phyloP scores from a whole-genome alignment of 2,888 invertebrate species.

The Epistrophella euchroma region DNA sequence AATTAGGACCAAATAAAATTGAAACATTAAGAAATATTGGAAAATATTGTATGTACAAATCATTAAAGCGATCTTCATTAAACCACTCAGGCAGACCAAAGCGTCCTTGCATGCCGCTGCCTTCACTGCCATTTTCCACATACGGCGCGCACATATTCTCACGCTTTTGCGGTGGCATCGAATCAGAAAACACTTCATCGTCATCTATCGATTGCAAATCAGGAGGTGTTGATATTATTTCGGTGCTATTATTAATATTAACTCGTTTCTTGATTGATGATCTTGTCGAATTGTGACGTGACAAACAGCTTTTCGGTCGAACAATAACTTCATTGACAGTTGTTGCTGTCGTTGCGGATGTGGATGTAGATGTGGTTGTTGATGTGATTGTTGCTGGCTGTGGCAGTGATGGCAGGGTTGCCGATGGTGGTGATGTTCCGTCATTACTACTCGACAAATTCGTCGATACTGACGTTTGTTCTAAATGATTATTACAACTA shows the following conservation, averaged over 20 bases:
- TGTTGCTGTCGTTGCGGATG: slow-evolving; percentile 76
- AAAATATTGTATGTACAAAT: slow-evolving; percentile 78
- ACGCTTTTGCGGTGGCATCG: slow-evolving; percentile 84
- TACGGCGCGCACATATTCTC: slow-evolving; percentile 85
- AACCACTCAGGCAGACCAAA: slow-evolving; percentile 84
- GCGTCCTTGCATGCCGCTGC: slow-evolving; percentile 77
- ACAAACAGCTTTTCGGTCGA: slow-evolving; percentile 82
- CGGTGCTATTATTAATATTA: slow-evolving; percentile 82
- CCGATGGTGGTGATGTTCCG: slow-evolving; percentile 53
- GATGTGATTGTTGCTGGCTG: slow-evolving; percentile 54
- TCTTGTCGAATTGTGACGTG: slow-evolving; percentile 82
- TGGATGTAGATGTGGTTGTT: slow-evolving; percentile 47
- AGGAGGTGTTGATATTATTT: slow-evolving; percentile 82
- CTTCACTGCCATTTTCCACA: slow-evolving; percentile 80
- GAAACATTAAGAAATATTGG: neutral
- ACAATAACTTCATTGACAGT: slow-evolving; percentile 77
- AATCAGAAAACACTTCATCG: slow-evolving; percentile 87
- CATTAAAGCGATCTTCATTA: slow-evolving; percentile 83
- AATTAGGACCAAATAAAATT: slow-evolving; percentile 9
- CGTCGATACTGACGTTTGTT: slow-evolving; percentile 32
- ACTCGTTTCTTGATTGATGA: slow-evolving; percentile 83
- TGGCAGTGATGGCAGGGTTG: slow-evolving; percentile 31
- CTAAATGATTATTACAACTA: slow-evolving; percentile 46
- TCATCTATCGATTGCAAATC: slow-evolving; percentile 83
- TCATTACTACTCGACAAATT: slow-evolving; percentile 20